Evolutionary conservation across 2,888 invertebrate genomes (phyloP).

Genomic region (Pycnomerus fuliginosus): DNA sequence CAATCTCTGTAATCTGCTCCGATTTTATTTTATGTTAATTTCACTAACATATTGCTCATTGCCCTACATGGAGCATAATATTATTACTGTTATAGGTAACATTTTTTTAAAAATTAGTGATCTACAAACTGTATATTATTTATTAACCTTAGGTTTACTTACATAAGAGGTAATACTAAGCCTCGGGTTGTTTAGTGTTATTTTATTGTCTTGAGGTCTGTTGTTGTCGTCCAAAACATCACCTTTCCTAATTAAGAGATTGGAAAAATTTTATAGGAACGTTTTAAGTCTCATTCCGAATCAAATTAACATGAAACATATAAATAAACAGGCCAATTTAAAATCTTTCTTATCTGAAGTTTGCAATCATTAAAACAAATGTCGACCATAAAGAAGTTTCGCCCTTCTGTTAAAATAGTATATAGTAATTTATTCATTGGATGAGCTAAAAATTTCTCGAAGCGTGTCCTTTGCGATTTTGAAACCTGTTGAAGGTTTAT

Average conservation of each 20-base stretch:
- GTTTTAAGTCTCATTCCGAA: constrained; percentile 7
- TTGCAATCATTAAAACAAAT: too few species aligned
- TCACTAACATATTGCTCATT: too few species aligned
- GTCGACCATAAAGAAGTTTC: constrained; percentile 15
- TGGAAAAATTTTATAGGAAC: constrained; percentile 10
- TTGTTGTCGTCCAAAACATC: too few species aligned
- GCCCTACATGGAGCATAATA: too few species aligned
- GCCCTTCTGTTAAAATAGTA: constrained; percentile 14
- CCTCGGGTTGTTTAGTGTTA: too few species aligned
- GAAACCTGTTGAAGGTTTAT: not conserved
- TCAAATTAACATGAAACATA: constrained; percentile 15
- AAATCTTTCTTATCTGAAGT: constrained; percentile 10
- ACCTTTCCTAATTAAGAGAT: constrained; percentile 10
- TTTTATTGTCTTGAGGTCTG: too few species aligned
- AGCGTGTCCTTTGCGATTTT: constrained; percentile 11
- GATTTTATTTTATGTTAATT: constrained; percentile 20
- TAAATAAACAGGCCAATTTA: constrained; percentile 19
- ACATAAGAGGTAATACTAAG: too few species aligned
- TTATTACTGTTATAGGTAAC: too few species aligned
- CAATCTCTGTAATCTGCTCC: constrained; percentile 19
- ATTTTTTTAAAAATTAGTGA: too few species aligned
- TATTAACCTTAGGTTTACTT: too few species aligned
- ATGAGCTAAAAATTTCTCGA: constrained; percentile 14
- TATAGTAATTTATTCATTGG: constrained; percentile 18
- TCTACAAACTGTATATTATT: too few species aligned